Conservation (phyloP, 2,113 vertebrate species). For the Callaeas wilsoni region DNA sequence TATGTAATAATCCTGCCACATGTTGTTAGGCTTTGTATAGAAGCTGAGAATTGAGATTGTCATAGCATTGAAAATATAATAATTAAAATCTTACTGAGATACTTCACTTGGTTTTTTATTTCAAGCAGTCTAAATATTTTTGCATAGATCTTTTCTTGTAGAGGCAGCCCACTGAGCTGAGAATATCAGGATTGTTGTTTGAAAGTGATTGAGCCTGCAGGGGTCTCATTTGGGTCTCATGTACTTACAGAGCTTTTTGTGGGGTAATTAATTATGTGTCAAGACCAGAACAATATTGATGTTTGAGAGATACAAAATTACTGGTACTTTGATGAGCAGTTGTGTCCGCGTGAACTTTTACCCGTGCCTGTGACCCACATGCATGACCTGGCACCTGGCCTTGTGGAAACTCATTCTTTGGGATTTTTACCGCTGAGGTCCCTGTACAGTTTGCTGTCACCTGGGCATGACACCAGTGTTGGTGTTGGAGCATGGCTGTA, state of each 20-base stretch:
- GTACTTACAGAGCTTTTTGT: background rate
- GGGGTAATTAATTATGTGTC: background rate
- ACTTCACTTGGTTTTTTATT: background rate
- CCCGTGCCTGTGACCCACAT: background rate
- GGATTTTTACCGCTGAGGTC: background rate
- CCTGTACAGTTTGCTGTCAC: background rate
- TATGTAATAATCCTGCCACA: background rate
- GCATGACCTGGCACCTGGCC: background rate
- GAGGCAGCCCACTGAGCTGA: background rate
- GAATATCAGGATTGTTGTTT: background rate
- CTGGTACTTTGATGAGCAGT: background rate
- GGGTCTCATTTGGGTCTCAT: background rate
- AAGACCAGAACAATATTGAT: background rate
- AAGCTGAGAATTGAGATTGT: background rate
- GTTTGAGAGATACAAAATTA: background rate
- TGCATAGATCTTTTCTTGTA: background rate
- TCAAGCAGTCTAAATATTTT: background rate
- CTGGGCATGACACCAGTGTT: accelerated
- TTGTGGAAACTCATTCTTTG: background rate
- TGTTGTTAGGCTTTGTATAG: background rate
- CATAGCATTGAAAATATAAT: background rate
- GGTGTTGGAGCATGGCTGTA: background rate
- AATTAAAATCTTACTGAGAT: background rate
- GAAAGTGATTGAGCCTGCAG: background rate
- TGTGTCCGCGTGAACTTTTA: background rate